Base-by-base conservation (phyloP, 2,797 vertebrate genomes). In the Bufotes viridis region DNA sequence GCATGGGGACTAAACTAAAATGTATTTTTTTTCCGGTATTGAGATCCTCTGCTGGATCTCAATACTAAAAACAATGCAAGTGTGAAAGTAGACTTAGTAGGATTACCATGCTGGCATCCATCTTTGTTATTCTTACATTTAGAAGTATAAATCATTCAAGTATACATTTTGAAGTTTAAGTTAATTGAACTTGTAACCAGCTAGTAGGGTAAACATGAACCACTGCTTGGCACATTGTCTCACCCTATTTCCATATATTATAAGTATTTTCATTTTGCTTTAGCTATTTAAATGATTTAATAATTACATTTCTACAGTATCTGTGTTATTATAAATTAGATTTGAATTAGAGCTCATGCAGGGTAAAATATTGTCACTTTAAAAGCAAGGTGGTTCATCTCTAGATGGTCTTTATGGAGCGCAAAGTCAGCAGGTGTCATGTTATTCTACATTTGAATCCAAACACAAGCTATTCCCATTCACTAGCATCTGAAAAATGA, bases 401-500 rank as follows among this genome's bases (percentile, higher is more conserved):
- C 75, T 6, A 24, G 20, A 78, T 53, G 12, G 51, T 24, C 49
- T 55, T 55, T 78, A 12, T 24, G 20, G 22, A 78, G 55, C 13
- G 1, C 10, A 78, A 17, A 53, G 72, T n/a, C 18, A 75, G 72
- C 49, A 75, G 75, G 75, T 24, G 75, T n/a, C 51, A 24, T 3
- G 13, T 53, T 15, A 53, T 55, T 78, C 51, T 78, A 51, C 72
- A 51, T 75, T 49, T 74, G 29, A 49, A 22, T 75, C 51, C 75
- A 78, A 24, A 51, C 51, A 55, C 75, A 55, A 78, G n/a, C n/a
- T 78, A 78, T 53, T 78, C 75, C 49, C 15, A 55, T 78, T 78
- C 75, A 24, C 22, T 14, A 78, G 75, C 75, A 55, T 55, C 75
- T 14, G 75, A 78, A 7, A 55, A 14, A 55, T 78, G 75, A 78